phyloP scores from a whole-genome alignment of 2,113 vertebrate species.

The Siniperca knerii region DNA sequence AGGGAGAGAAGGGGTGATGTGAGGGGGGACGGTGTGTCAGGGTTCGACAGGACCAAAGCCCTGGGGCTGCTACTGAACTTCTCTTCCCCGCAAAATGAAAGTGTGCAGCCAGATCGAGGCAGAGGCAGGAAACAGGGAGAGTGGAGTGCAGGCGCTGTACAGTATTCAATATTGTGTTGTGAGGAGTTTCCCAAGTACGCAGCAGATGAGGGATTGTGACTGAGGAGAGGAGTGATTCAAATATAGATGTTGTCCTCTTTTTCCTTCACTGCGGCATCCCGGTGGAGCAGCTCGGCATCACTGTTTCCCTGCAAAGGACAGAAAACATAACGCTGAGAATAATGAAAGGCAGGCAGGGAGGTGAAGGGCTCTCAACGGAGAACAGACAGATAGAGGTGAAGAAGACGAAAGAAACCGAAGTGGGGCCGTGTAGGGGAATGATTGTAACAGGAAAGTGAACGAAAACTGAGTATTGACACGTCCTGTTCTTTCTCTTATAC shows the following conservation, averaged over 20 bases:
- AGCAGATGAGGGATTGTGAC: background rate
- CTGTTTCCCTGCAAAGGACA: slow-evolving; percentile 44
- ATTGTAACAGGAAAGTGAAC: too few relatives aligned
- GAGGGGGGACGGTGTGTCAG: background rate
- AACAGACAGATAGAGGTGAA: background rate
- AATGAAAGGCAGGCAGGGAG: background rate
- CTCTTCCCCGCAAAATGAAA: background rate
- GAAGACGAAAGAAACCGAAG: background rate
- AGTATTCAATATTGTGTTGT: background rate
- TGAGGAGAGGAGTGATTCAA: slow-evolving; percentile 22
- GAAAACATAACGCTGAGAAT: slow-evolving; percentile 8
- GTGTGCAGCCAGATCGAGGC: background rate
- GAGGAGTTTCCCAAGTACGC: too few relatives aligned
- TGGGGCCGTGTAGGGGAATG: too few relatives aligned
- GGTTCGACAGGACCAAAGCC: slow-evolving; percentile 12
- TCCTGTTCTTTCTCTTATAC: background rate
- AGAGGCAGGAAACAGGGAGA: background rate
- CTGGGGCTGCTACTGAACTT: background rate
- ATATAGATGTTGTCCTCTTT: slow-evolving; percentile 48
- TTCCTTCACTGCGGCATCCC: slow-evolving; percentile 4
- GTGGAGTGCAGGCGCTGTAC: background rate
- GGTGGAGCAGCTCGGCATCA: slow-evolving; percentile 12
- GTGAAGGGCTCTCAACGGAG: background rate
- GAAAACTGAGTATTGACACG: background rate
- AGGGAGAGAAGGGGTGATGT: background rate